These are phyloP conservation scores for Axea sp. DNA, from an alignment of 2,888 invertebrate genomes.

Conservation along the genomic window DNA sequence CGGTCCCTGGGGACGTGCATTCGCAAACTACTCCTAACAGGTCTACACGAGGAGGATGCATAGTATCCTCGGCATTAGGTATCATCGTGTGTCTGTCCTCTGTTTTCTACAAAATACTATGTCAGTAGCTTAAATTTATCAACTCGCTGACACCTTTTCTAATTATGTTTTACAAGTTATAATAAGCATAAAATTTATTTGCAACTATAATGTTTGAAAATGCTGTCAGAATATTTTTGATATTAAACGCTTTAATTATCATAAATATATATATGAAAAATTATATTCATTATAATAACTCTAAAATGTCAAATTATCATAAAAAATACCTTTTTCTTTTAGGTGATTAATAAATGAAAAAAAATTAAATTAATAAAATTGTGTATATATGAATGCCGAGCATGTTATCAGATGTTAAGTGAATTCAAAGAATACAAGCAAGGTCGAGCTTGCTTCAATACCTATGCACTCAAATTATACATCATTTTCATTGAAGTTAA, in stretches of 20 bases:
- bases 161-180: no score
- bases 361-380: no score
- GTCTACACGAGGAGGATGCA: slow-evolving; percentile 41
- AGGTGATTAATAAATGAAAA: no score
- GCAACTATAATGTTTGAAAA: no score
- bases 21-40: slow-evolving; percentile 65
- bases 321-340: no score
- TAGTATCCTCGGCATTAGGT: slow-evolving; percentile 37
- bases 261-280: no score
- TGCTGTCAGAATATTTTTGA: no score
- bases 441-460: slow-evolving; percentile 14
- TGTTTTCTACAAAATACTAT: slow-evolving; percentile 26
- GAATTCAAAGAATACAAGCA: slow-evolving; percentile 36
- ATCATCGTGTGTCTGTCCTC: slow-evolving; percentile 38
- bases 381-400: slow-evolving; percentile 3
- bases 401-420: slow-evolving; percentile 22
- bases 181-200: no score
- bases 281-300: no score
- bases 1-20: slow-evolving; percentile 65
- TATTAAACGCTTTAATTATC: no score
- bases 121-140: slow-evolving; percentile 30
- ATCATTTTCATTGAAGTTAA: slow-evolving; percentile 65
- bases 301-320: no score
- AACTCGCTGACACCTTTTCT: slow-evolving; percentile 5
- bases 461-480: slow-evolving; percentile 11